Percentiles rank a stretch among this genome's conserved stretches.
phyloP scores from a whole-genome alignment of 2,888 invertebrate genomes.

The Heliothis peltigera region DNA sequence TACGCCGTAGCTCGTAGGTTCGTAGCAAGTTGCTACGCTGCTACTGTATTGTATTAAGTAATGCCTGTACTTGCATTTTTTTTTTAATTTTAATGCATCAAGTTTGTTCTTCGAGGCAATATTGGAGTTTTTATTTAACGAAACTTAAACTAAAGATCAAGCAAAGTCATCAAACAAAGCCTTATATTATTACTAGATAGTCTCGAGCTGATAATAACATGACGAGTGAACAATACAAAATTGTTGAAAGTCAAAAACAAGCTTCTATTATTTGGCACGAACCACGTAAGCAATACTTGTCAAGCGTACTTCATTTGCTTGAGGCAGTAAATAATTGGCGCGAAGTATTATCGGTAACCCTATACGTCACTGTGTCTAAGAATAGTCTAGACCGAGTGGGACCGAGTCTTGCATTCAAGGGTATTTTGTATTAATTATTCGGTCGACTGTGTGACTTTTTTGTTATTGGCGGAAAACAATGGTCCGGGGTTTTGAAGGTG shows the following conservation, averaged over 20 bases:
- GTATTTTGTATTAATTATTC: slow-evolving; percentile 41
- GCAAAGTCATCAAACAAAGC: slow-evolving; percentile 11
- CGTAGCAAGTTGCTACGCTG: neutral
- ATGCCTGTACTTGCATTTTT: neutral
- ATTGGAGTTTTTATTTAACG: no score
- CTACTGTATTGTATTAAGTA: no score
- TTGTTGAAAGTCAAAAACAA: slow-evolving; percentile 43
- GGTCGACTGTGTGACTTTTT: slow-evolving; percentile 19
- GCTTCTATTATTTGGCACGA: slow-evolving; percentile 33
- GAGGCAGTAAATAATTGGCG: slow-evolving; percentile 41
- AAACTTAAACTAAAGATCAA: neutral
- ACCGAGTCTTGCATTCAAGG: slow-evolving; percentile 22
- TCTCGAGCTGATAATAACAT: slow-evolving; percentile 2
- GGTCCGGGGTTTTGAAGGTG: slow-evolving; percentile 8
- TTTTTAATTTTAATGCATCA: no score
- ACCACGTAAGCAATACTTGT: slow-evolving; percentile 45
- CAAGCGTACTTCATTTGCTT: slow-evolving; percentile 30
- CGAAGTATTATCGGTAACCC: slow-evolving; percentile 19
- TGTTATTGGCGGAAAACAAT: slow-evolving; percentile 39
- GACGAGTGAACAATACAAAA: slow-evolving; percentile 38
- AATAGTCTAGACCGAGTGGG: slow-evolving; percentile 36
- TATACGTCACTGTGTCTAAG: slow-evolving; percentile 24
- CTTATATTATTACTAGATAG: slow-evolving; percentile 2
- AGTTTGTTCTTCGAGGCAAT: neutral
- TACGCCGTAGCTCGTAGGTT: slow-evolving; percentile 7